Evolutionary conservation across 2,113 vertebrate genomes (phyloP).

Genomic region (Sturnus vulgaris): DNA sequence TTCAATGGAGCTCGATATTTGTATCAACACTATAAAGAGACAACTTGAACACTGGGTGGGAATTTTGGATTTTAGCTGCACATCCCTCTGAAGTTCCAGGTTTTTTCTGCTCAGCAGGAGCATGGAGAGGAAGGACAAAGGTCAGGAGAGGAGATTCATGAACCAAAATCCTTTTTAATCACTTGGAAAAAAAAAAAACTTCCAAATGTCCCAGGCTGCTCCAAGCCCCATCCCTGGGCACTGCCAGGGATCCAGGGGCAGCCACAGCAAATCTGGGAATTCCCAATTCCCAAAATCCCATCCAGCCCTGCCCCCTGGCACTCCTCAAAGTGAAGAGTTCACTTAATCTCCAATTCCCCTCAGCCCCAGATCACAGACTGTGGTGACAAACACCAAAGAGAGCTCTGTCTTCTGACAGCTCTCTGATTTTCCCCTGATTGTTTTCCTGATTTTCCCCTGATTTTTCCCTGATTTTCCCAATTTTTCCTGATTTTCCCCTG

Average conservation of each 20-base stretch:
- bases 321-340: not conserved
- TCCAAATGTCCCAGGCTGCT: rapidly evolving
- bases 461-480: too few species aligned
- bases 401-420: not conserved
- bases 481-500: too few species aligned
- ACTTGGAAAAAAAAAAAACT: not conserved
- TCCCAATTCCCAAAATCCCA: not conserved
- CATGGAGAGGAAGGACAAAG: not conserved
- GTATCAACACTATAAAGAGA: not conserved
- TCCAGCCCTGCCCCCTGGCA: not conserved
- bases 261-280: not conserved
- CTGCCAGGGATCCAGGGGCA: not conserved
- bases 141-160: rapidly evolving
- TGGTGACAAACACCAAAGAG: not conserved
- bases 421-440: not conserved
- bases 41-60: not conserved
- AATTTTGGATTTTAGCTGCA: not conserved
- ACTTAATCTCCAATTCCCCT: not conserved
- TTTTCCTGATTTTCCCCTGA: too few species aligned
- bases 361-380: not conserved
- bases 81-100: not conserved
- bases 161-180: not conserved
- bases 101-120: not conserved
- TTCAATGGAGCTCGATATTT: not conserved
- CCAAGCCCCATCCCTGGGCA: not conserved